These are phyloP conservation scores for Sandelia bainsii DNA, from an alignment of 2,797 vertebrate genomes.

Conservation along the genomic window DNA sequence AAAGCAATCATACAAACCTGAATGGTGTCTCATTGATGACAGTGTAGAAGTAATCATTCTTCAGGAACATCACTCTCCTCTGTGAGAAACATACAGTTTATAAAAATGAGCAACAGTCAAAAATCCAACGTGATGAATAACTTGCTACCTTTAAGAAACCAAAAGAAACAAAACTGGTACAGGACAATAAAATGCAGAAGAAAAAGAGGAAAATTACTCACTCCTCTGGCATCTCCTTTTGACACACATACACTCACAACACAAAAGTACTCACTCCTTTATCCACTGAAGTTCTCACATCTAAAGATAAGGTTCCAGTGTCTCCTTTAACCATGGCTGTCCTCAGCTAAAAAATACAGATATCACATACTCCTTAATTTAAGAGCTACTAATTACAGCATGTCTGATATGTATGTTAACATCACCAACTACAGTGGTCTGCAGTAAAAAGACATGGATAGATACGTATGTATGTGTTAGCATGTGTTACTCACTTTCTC, in stretches of 20 bases:
- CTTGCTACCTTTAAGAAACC: background rate
- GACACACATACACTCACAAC: background rate
- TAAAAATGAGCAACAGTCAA: background rate
- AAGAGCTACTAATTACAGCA: background rate
- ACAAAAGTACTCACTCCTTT: slow-evolving; percentile 89
- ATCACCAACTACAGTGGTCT: background rate
- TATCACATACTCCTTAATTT: background rate
- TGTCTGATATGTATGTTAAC: background rate
- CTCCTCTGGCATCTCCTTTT: background rate
- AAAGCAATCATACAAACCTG: slow-evolving; percentile 84
- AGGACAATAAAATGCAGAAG: background rate
- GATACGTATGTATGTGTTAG: slow-evolving; percentile 8
- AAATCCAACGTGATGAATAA: background rate
- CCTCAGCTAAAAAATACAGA: slow-evolving; percentile 86
- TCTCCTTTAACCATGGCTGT: slow-evolving; percentile 97
- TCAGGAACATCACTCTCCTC: slow-evolving; percentile 93
- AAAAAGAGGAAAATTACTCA: background rate
- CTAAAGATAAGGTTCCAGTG: slow-evolving; percentile 89
- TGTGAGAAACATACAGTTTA: slow-evolving; percentile 64
- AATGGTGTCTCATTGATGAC: slow-evolving; percentile 94
- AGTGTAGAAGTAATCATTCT: slow-evolving; percentile 96
- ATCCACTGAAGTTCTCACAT: slow-evolving; percentile 92
- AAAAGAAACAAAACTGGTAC: background rate
- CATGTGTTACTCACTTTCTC: slow-evolving; percentile 86
- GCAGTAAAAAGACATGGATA: background rate